Evolutionary conservation across 2,888 invertebrate species (phyloP).

Genomic region (Rotaria sp.): DNA sequence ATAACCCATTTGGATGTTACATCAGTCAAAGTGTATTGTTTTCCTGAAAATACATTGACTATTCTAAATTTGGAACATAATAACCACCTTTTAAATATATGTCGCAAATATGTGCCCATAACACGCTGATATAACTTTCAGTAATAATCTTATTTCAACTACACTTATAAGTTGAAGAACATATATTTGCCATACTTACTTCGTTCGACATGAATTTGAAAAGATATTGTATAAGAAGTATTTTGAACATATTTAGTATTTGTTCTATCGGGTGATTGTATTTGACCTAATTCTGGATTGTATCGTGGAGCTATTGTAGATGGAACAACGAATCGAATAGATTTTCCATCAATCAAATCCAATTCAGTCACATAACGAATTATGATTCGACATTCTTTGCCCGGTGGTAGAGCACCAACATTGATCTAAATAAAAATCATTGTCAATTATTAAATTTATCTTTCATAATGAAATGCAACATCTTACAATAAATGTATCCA

Average conservation of each 20-base stretch:
- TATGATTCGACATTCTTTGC: neutral
- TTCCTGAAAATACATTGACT: no score
- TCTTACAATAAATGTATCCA: neutral
- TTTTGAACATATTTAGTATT: neutral
- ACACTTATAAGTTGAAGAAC: no score
- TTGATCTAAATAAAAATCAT: no score
- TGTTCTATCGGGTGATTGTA: neutral
- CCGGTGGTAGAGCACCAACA: neutral
- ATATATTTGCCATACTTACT: neutral
- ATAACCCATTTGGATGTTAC: no score
- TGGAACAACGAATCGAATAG: neutral
- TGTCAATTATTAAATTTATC: neutral
- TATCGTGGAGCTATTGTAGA: neutral
- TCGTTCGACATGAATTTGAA: neutral
- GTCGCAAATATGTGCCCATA: no score
- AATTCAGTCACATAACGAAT: neutral
- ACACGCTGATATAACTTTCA: no score
- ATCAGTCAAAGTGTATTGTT: no score
- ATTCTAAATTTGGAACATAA: no score
- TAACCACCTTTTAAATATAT: no score
- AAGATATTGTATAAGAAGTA: neutral
- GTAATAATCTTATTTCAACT: no score
- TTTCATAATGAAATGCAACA: neutral
- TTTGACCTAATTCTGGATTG: neutral
- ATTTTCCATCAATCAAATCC: neutral